phyloP scores from a whole-genome alignment of 1,140 invertebrate genomes.

The Aricia agestis region DNA sequence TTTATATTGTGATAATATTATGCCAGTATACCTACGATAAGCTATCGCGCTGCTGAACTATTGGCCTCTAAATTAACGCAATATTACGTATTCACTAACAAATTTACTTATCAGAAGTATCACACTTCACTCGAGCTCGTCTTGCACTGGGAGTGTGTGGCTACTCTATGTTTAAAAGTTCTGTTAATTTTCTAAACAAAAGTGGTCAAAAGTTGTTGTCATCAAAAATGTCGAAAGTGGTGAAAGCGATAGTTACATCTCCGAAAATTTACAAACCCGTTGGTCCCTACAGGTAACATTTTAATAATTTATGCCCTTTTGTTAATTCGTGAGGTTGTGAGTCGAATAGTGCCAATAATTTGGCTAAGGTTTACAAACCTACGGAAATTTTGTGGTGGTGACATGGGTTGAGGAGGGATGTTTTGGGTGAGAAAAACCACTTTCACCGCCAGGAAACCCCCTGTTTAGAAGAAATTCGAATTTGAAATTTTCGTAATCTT shows the following conservation, averaged over 20 bases:
- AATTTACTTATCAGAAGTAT: background rate
- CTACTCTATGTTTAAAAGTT: too few relatives aligned
- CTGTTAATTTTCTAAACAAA: too few relatives aligned
- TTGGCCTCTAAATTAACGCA: constrained; percentile 1
- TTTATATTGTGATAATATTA: background rate
- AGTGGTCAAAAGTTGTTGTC: too few relatives aligned
- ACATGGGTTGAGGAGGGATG: too few relatives aligned
- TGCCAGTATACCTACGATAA: background rate
- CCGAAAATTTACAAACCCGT: constrained; percentile 61
- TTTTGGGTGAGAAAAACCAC: too few relatives aligned
- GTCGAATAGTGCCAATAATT: too few relatives aligned
- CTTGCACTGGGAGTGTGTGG: background rate
- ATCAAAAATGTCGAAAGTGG: constrained; percentile 38
- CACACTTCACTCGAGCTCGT: background rate
- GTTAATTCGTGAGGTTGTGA: too few relatives aligned
- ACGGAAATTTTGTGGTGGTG: too few relatives aligned
- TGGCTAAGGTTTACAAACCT: too few relatives aligned
- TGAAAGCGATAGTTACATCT: constrained; percentile 56
- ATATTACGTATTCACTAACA: constrained; percentile 7
- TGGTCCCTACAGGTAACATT: constrained; percentile 61
- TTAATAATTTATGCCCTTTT: background rate
- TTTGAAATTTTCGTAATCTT: too few relatives aligned
- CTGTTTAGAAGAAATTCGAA: too few relatives aligned
- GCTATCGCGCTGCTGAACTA: constrained; percentile 2
- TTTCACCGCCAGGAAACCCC: too few relatives aligned